phyloP scores from a whole-genome alignment of 2,113 vertebrate species.

The Xiphias gladius region DNA sequence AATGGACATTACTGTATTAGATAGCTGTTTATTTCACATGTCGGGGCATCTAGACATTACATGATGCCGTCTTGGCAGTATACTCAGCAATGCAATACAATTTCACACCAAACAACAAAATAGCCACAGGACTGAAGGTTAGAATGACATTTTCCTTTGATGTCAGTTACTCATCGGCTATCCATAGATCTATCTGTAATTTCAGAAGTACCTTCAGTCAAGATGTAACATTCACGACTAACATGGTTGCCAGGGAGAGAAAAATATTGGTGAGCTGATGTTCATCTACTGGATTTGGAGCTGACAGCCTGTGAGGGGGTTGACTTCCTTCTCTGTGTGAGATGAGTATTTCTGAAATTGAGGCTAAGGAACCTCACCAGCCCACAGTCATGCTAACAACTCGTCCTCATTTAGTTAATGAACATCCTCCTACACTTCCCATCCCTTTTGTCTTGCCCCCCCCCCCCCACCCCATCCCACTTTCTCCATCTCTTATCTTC shows the following conservation, averaged over 20 bases:
- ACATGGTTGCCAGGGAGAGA: constrained; percentile 40
- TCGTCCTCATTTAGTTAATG: constrained; percentile 80
- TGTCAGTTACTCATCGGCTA: background rate
- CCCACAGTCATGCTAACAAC: constrained; percentile 74
- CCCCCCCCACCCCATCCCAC: constrained; percentile 7
- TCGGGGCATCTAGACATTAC: background rate
- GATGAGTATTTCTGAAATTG: constrained; percentile 66
- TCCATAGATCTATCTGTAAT: background rate
- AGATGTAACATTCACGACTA: constrained; percentile 24
- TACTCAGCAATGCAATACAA: background rate
- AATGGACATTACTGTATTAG: no score
- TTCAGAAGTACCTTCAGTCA: background rate
- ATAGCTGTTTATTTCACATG: background rate
- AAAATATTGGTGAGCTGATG: constrained; percentile 61
- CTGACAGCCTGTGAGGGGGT: constrained; percentile 66
- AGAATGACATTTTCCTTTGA: background rate
- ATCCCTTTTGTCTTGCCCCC: constrained; percentile 54
- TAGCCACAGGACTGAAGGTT: background rate
- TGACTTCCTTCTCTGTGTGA: constrained; percentile 64
- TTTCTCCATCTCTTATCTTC: constrained; percentile 48
- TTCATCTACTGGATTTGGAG: constrained; percentile 54
- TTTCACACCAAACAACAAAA: background rate
- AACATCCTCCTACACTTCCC: constrained; percentile 72
- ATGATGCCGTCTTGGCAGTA: background rate
- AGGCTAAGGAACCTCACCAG: constrained; percentile 72